Evolutionary conservation across 2,888 invertebrate species (phyloP).

Genomic region (Venustoraphidia nigricollis): DNA sequence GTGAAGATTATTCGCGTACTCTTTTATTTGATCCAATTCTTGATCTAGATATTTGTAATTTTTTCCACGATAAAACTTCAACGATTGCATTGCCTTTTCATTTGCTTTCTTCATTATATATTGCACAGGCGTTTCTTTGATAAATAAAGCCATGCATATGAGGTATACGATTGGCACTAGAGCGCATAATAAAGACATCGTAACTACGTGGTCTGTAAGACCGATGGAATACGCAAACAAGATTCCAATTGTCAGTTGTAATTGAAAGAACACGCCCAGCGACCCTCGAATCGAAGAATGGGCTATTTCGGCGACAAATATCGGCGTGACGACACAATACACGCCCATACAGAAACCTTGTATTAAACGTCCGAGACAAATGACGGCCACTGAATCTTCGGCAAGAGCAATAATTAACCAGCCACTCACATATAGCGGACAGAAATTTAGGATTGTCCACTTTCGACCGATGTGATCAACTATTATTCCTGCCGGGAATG

Average conservation of each 20-base stretch:
- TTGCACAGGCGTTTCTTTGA: conserved; percentile 59
- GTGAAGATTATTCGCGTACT: conserved; percentile 10
- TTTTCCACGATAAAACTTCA: conserved; percentile 56
- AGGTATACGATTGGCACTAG: no score
- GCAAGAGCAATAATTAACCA: no score
- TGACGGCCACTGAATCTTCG: no score
- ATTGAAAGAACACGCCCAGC: conserved; percentile 67
- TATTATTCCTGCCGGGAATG: no score
- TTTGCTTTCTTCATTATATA: conserved; percentile 36
- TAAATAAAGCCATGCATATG: conserved; percentile 32
- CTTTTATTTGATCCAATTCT: conserved; percentile 50
- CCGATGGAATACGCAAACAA: conserved; percentile 56
- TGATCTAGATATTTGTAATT: conserved; percentile 39
- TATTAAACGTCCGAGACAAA: conserved; percentile 17
- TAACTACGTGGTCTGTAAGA: no score
- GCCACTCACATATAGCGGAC: no score
- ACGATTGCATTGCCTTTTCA: conserved; percentile 38
- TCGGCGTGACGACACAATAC: conserved; percentile 62
- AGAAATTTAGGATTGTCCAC: no score
- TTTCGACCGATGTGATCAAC: no score
- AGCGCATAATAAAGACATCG: no score
- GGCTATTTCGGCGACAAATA: conserved; percentile 72
- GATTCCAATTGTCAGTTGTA: conserved; percentile 65
- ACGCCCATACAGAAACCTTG: conserved; percentile 41
- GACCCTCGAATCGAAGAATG: conserved; percentile 63